Base-by-base conservation (phyloP, 2,797 vertebrate species). In the Coracias cyanogaster region DNA sequence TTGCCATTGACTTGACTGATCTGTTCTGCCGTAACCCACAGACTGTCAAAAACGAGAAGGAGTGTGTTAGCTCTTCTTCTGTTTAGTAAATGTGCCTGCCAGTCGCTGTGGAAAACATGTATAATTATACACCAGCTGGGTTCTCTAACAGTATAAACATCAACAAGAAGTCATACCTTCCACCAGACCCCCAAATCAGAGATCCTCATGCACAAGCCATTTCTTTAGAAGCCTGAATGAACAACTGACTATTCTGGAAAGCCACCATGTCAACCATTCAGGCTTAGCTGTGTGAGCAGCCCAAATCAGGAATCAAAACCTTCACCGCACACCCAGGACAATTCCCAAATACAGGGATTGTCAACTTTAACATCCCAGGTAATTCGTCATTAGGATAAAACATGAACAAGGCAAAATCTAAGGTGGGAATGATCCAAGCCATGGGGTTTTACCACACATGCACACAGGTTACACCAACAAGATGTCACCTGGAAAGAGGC, bases 21-120 rank as follows among this genome's bases (percentile, higher is more conserved):
- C 70, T 95, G 5, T 97, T 97, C 88, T 97, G 93, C 49, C 97
- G 95, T 60, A 92, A 91, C 61, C 98, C 98, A 72, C 97, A 98
- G 92, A 97, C 97, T 98, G 95, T 78, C 78, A 86, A 83, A 93
- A 94, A 82, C 90, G 62, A 97, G 22, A 82, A 90, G 82, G n/a
- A 80, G 6, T 8, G 2, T 15, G 31, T 92, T 61, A 80, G 70
- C 57, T 66, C 2, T 12, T 67, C 22, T 51, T 73, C 61, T 35
- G 4, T 73, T 83, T 43, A 48, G 22, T 31, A 66, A 64, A 39
- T 15, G 35, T 15, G 31, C n/a, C 58, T 82, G 24, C 1, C 1
- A 48, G 16, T 8, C 11, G 20, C 67, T 76, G 19, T 67, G 49
- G 51, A 81, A 89, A 78, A 65, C 5, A 31, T 1, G 9, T 29